Evolutionary conservation across 2,888 invertebrate genomes (phyloP).

Genomic region (Vandiemenella viatica): DNA sequence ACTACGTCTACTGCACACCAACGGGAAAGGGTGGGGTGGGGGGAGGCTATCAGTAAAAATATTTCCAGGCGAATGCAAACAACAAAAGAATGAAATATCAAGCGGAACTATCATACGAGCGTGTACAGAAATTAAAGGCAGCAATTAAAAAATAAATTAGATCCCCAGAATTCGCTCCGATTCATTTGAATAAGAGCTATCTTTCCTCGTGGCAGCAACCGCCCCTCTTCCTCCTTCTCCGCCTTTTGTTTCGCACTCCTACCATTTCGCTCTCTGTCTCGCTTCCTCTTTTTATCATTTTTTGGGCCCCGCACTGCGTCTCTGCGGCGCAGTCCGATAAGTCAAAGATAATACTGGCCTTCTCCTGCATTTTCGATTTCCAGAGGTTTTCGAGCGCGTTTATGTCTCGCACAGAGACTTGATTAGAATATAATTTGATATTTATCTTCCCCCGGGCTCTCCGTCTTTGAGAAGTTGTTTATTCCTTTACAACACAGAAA

Average conservation of each 20-base stretch:
- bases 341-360: too few relatives aligned
- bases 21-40: too few relatives aligned
- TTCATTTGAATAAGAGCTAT: conserved; percentile 8
- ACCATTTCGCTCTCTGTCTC: neutral
- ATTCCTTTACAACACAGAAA: too few relatives aligned
- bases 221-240: neutral
- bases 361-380: too few relatives aligned
- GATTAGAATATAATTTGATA: conserved; percentile 3
- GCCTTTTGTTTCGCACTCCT: neutral
- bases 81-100: conserved; percentile 14
- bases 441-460: conserved; percentile 1
- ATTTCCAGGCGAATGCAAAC: conserved; percentile 2
- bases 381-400: neutral
- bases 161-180: conserved; percentile 8
- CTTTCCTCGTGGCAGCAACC: neutral
- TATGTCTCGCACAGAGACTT: neutral
- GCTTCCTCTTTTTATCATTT: too few relatives aligned
- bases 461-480: too few relatives aligned
- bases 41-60: neutral
- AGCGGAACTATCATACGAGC: conserved; percentile 12
- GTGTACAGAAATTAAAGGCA: conserved; percentile 11
- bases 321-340: neutral
- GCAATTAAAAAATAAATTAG: conserved; percentile 16
- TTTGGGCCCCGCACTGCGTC: neutral
- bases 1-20: neutral